Evolutionary conservation across 2,113 vertebrate species (phyloP), one percentile per base, ranked within the genome.

Genomic region (Tor tambroides): DNA sequence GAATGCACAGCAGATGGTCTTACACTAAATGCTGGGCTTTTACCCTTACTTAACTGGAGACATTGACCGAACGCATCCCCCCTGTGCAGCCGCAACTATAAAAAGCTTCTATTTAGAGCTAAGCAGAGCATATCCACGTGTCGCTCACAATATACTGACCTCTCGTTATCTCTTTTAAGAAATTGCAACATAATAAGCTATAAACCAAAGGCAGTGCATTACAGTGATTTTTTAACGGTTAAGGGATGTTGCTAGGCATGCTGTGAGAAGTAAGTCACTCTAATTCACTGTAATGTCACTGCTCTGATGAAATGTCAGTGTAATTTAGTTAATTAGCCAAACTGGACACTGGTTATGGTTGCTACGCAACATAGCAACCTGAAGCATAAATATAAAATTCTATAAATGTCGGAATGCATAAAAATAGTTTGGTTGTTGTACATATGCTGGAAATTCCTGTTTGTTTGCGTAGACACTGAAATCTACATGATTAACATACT

Each of bases 21-120:
- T 75, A 76, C 59, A 77, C 74, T 77, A 76, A 85, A 61, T 28
- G 74, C 56, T 77, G 17, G 35, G 41, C 41, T 79, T 86, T 51
- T 78, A 67, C 43, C 43, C 19, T 56, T 71, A 69, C 77, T 71
- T 74, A 86, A 81, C 85, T 54, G 78, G 61, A 86, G 65, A 80
- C 51, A 43, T 28, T 80, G 32, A 49, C 11, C 10, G 32, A 83
- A 83, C 5, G 3, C 80, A 84, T 59, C 21, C 4, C 67, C 23
- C 28, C 28, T 71, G 32, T 56, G 6, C 67, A n/a, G 26, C 63
- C n/a, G 2, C 81, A 83, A 54, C 38, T 81, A 81, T 51, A 83
- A 51, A 83, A 71, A 74, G 30, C 21, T 21, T 35, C 41, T n/a
- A n/a, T 17, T 83, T 51, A 71, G 65, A 54, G 81, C 28, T 54